Evolutionary conservation across 2,113 vertebrate genomes (phyloP).

Genomic region (Seriola dumerili): DNA sequence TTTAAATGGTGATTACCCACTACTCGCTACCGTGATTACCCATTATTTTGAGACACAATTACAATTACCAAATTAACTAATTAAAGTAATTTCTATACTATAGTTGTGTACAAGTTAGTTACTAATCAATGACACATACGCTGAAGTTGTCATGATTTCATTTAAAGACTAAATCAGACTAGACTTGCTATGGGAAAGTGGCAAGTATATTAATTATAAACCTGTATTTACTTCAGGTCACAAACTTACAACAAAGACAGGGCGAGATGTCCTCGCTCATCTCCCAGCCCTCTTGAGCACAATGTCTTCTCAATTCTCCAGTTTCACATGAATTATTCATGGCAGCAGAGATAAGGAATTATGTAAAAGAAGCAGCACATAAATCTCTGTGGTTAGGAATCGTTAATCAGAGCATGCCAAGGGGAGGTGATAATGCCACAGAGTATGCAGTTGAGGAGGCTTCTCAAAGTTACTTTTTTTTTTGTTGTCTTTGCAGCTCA

Average conservation of each 20-base stretch:
- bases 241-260: constrained; percentile 60
- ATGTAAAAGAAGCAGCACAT: constrained; percentile 78
- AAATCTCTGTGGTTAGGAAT: constrained; percentile 75
- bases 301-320: constrained; percentile 70
- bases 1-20: neutral
- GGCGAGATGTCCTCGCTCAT: constrained; percentile 49
- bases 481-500: constrained; percentile 48
- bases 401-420: constrained; percentile 76
- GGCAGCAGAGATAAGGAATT: constrained; percentile 74
- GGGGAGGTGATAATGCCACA: constrained; percentile 65
- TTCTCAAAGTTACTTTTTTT: constrained; percentile 64
- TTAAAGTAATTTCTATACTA: neutral
- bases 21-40: neutral
- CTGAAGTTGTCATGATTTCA: constrained; percentile 1
- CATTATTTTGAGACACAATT: constrained; percentile 11
- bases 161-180: neutral
- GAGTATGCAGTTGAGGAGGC: constrained; percentile 39
- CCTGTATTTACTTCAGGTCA: constrained; percentile 60
- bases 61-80: neutral
- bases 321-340: constrained; percentile 79
- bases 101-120: neutral
- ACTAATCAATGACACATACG: neutral
- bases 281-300: constrained; percentile 45
- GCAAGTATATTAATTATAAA: constrained; percentile 41
- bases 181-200: neutral